phyloP scores from a whole-genome alignment of 1,140 invertebrate species.

The Phortica variegata region DNA sequence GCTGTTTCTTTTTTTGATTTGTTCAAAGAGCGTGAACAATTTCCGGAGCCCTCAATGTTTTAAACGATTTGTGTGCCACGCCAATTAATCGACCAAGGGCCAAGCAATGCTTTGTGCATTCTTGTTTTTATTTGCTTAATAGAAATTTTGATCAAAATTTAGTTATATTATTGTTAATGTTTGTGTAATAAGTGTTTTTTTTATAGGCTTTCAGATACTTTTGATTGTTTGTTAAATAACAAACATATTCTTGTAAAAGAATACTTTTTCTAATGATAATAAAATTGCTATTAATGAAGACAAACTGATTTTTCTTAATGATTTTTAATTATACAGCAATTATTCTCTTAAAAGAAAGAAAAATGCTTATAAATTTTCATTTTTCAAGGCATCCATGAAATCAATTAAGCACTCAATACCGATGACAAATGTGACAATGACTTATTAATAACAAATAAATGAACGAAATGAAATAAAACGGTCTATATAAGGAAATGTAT shows the following conservation, averaged over 20 bases:
- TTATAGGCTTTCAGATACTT: background rate
- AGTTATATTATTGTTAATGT: background rate
- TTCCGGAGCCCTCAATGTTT: too few relatives aligned
- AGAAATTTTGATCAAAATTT: slow-evolving; percentile 2
- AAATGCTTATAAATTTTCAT: background rate
- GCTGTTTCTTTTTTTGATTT: slow-evolving; percentile 1
- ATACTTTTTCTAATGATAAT: background rate
- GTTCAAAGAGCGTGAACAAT: too few relatives aligned
- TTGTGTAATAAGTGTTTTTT: background rate
- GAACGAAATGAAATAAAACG: slow-evolving; percentile 32
- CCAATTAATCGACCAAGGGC: too few relatives aligned
- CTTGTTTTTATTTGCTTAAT: background rate
- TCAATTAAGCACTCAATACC: background rate
- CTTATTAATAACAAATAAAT: slow-evolving; percentile 20
- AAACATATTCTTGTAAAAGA: background rate
- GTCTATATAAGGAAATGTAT: slow-evolving; percentile 41
- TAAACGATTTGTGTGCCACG: too few relatives aligned
- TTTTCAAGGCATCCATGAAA: slow-evolving; percentile 5
- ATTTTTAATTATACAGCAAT: background rate
- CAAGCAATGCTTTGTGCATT: too few relatives aligned
- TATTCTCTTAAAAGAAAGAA: background rate
- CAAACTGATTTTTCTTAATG: background rate
- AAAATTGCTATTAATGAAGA: background rate
- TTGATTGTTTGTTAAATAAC: background rate
- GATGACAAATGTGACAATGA: background rate